phyloP scores from a whole-genome alignment of 2,888 invertebrate genomes.

The Scaptomyza cyrtandrae region DNA sequence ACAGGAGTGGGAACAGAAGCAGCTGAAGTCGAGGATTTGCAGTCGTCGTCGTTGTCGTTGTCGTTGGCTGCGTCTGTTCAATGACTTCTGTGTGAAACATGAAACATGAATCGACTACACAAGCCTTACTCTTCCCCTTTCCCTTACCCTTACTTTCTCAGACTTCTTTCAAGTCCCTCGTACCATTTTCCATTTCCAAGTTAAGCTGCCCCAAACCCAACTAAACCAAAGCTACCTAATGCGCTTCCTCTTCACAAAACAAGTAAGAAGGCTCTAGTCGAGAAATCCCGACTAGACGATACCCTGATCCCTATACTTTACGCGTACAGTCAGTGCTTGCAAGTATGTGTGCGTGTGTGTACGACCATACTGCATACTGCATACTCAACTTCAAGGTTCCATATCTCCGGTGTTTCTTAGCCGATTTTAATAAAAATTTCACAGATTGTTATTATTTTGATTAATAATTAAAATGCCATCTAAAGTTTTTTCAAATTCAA shows the following conservation, averaged over 20 bases:
- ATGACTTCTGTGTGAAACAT: conserved; percentile 74
- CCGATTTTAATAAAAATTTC: too few relatives aligned
- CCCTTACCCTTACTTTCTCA: not conserved
- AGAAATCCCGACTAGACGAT: too few relatives aligned
- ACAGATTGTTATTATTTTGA: too few relatives aligned
- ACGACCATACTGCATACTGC: too few relatives aligned
- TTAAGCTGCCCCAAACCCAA: conserved; percentile 46
- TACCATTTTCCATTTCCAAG: conserved; percentile 25
- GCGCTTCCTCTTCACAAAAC: conserved; percentile 72
- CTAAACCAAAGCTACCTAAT: conserved; percentile 64
- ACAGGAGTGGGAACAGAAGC: not conserved
- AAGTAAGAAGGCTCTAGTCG: too few relatives aligned
- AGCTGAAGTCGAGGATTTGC: conserved; percentile 17
- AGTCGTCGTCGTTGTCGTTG: conserved; percentile 35
- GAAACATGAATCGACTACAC: conserved; percentile 79
- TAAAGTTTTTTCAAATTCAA: too few relatives aligned
- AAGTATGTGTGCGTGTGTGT: too few relatives aligned
- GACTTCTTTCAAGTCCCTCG: not conserved
- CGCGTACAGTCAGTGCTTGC: too few relatives aligned
- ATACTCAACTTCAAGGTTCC: too few relatives aligned
- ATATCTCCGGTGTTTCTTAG: too few relatives aligned
- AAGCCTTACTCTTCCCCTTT: conserved; percentile 42
- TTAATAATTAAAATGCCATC: too few relatives aligned
- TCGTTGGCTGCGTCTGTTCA: conserved; percentile 77
- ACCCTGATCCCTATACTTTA: too few relatives aligned